Conservation (phyloP, 2,113 vertebrate species). For the Craseonycteris thonglongyai region DNA sequence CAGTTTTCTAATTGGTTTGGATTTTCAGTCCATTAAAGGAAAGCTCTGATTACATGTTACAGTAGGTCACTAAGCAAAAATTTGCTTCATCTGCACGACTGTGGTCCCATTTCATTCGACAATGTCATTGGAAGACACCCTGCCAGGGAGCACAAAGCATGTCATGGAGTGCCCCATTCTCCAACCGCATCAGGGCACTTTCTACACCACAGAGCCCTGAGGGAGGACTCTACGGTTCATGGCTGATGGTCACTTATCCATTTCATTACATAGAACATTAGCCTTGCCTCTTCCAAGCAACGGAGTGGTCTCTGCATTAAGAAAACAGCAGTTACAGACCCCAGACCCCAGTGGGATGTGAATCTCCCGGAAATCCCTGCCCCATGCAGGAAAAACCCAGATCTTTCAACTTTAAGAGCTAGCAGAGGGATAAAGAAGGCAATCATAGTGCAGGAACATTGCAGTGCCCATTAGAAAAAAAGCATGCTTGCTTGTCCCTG, state of each 20-base stretch:
- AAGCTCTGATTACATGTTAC: slow-evolving; percentile 52
- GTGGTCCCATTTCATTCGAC: slow-evolving; percentile 17
- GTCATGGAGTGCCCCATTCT: not conserved
- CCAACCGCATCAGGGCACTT: not conserved
- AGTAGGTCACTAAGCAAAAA: slow-evolving; percentile 36
- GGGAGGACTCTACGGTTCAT: not conserved
- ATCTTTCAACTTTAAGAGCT: not conserved
- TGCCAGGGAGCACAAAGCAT: not conserved
- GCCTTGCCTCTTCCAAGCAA: not conserved
- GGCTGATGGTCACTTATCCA: not conserved
- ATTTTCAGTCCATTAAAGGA: slow-evolving; percentile 54
- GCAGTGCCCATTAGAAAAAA: not conserved
- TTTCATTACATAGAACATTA: not conserved
- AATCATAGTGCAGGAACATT: not conserved
- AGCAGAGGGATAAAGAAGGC: not conserved
- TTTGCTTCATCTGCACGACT: slow-evolving; percentile 36
- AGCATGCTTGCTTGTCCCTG: not conserved
- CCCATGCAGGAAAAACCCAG: not conserved
- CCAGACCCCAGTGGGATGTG: not conserved
- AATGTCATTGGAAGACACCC: not conserved
- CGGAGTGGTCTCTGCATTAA: not conserved
- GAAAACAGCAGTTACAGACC: not conserved
- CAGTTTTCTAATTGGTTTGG: slow-evolving; percentile 60
- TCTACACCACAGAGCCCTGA: not conserved
- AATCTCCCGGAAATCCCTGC: not conserved